Base-by-base conservation (phyloP, 1,140 invertebrate genomes). In the Piezodorus guildinii region DNA sequence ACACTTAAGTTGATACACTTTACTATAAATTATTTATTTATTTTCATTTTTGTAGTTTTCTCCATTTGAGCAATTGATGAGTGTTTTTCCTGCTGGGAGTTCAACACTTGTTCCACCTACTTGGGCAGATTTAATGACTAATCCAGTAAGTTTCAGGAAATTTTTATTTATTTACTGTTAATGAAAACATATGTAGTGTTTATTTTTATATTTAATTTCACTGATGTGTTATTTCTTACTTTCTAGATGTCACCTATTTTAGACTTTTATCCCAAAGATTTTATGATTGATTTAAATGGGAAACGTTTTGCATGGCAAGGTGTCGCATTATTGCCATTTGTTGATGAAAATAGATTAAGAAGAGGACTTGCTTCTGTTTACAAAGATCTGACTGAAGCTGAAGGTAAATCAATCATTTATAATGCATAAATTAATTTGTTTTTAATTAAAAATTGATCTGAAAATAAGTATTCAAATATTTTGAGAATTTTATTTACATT, bases 241-340 rank as follows among this genome's bases (percentile, higher is more conserved):
- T 75, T 17, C n/a, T 69, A 91, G 87, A 85, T 88, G 69, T 99
- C 96, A 0, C 76, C 90, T 0, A 98, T 99, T 52, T 97, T 99
- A 68, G 97, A 99, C 76, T 99, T 99, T 77, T 99, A 99, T 78
- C 97, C 97, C 0, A 86, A 85, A 73, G 92, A 99, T 73, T 99
- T 99, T 74, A 96, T 95, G 77, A 96, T 98, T 66, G 97, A 99
- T 79, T 77, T 99, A 56, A 99, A 99, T 79, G 97, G 97, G 17
- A 99, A 99, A 76, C 98, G 97, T 76, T 98, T 91, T 78, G 96
- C 96, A 60, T 99, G 96, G 96, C 96, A 98, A 79, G 96, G 96
- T 64, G 96, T 99, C 12, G 96, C 96, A 6, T 74, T 99, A 12
- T 76, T 99, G 59, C 97, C 97, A 39, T 99, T 99, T 79, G 96